These are phyloP conservation scores for Carcharodon carcharias DNA, from an alignment of 2,797 vertebrate genomes.

Conservation along the genomic window DNA sequence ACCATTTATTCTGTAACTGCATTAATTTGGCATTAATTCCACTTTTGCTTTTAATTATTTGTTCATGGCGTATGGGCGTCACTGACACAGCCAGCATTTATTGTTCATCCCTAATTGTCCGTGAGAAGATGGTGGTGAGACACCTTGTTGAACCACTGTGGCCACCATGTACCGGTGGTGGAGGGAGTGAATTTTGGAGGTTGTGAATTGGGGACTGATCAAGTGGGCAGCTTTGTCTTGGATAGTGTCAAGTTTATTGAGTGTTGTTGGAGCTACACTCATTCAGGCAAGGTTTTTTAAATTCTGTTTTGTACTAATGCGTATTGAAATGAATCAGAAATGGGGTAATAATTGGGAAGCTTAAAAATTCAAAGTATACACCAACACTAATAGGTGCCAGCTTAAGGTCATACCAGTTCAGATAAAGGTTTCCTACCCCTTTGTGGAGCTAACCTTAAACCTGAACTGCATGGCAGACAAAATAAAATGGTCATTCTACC, in stretches of 20 bases:
- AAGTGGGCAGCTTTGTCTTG: too few species aligned
- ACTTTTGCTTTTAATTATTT: too few species aligned
- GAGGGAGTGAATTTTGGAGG: not conserved
- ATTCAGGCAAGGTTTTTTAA: not conserved
- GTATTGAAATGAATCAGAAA: not conserved
- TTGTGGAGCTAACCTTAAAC: not conserved
- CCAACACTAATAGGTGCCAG: not conserved
- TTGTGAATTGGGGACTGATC: too few species aligned
- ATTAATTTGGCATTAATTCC: not conserved
- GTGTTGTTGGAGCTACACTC: too few species aligned
- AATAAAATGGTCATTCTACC: not conserved
- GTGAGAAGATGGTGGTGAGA: too few species aligned
- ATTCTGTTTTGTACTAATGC: not conserved
- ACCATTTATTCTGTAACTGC: not conserved
- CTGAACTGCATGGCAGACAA: not conserved
- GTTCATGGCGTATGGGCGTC: too few species aligned
- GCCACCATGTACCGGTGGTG: not conserved
- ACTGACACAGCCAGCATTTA: too few species aligned
- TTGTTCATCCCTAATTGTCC: too few species aligned
- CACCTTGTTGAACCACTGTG: too few species aligned
- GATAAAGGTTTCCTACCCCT: not conserved
- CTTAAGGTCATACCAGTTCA: not conserved
- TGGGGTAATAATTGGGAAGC: not conserved
- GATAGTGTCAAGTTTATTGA: too few species aligned
- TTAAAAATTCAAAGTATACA: not conserved